A percentile compares a stretch with the other conserved stretches of the same genome.
These are phyloP conservation scores for Tetragonisca angustula DNA, from an alignment of 2,888 invertebrate species.

Conservation along the genomic window DNA sequence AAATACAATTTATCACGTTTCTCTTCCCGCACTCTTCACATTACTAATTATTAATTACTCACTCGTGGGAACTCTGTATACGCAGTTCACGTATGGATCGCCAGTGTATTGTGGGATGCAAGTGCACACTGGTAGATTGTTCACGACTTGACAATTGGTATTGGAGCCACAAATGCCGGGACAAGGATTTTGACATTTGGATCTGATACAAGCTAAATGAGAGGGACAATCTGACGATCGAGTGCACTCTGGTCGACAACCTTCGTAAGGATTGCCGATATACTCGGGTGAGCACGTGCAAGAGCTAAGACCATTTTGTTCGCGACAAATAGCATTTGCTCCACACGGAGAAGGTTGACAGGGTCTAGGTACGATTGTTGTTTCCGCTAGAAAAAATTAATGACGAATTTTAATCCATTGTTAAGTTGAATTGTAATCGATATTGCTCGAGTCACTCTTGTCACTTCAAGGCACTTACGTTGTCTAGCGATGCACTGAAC, in stretches of 20 bases:
- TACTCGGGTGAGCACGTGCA: constrained; percentile 91
- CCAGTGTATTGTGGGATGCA: constrained; percentile 88
- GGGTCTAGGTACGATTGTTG: constrained; percentile 84
- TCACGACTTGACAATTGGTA: constrained; percentile 90
- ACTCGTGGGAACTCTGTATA: constrained; percentile 43
- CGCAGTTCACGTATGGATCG: constrained; percentile 89
- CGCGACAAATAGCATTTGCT: constrained; percentile 90
- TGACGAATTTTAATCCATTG: not conserved
- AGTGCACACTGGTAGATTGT: constrained; percentile 92
- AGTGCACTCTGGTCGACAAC: constrained; percentile 84
- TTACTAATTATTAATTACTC: constrained; percentile 45
- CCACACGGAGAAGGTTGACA: constrained; percentile 91
- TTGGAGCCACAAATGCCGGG: constrained; percentile 85
- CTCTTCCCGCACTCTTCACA: not conserved
- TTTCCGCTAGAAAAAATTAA: constrained; percentile 50
- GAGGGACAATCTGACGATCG: constrained; percentile 84
- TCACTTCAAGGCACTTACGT: constrained; percentile 64
- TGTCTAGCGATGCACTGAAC: constrained; percentile 87
- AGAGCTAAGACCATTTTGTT: constrained; percentile 89
- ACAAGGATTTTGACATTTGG: constrained; percentile 85
- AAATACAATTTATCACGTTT: constrained; percentile 1
- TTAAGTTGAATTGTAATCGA: not conserved
- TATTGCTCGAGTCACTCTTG: not conserved
- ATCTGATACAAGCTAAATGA: constrained; percentile 84
- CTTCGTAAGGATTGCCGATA: constrained; percentile 88